Percentiles rank a stretch among this genome's conserved stretches.
Evolutionary conservation across 2,797 vertebrate genomes (phyloP).

Genomic region (Austrolebias charrua): DNA sequence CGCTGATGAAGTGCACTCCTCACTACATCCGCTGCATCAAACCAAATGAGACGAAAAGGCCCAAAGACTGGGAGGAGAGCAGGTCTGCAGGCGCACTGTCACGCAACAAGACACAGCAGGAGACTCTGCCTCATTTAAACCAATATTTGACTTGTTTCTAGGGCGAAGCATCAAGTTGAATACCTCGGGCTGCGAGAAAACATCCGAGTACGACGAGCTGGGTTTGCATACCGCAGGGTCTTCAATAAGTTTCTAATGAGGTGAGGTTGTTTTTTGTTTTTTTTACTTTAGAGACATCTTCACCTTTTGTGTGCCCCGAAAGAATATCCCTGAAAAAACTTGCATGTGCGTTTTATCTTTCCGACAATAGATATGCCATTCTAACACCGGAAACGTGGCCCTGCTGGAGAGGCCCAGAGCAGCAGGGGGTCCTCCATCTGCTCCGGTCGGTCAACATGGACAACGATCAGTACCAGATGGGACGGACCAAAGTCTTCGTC

Average conservation of each 20-base stretch:
- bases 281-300: too few species aligned
- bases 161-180: slow-evolving; percentile 92
- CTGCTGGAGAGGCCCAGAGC: slow-evolving; percentile 85
- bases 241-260: slow-evolving; percentile 93
- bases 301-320: not conserved
- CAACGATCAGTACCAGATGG: slow-evolving; percentile 95
- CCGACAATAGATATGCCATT: slow-evolving; percentile 87
- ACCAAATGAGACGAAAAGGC: slow-evolving; percentile 94
- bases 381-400: slow-evolving; percentile 94
- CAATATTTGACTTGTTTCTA: slow-evolving; percentile 39
- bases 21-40: slow-evolving; percentile 98
- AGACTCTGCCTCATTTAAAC: not conserved
- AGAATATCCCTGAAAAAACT: not conserved
- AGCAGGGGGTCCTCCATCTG: slow-evolving; percentile 92
- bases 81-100: slow-evolving; percentile 74
- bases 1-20: slow-evolving; percentile 93
- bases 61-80: slow-evolving; percentile 96
- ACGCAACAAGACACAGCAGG: not conserved
- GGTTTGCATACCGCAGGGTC: slow-evolving; percentile 90
- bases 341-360: slow-evolving; percentile 6
- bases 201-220: slow-evolving; percentile 90
- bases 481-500: slow-evolving; percentile 89
- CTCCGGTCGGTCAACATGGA: slow-evolving; percentile 94
- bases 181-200: slow-evolving; percentile 94
- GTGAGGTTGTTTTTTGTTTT: slow-evolving; percentile 56